phyloP scores from a whole-genome alignment of 35 echinoderm and acorn worm genomes.

The Anneissia japonica region DNA sequence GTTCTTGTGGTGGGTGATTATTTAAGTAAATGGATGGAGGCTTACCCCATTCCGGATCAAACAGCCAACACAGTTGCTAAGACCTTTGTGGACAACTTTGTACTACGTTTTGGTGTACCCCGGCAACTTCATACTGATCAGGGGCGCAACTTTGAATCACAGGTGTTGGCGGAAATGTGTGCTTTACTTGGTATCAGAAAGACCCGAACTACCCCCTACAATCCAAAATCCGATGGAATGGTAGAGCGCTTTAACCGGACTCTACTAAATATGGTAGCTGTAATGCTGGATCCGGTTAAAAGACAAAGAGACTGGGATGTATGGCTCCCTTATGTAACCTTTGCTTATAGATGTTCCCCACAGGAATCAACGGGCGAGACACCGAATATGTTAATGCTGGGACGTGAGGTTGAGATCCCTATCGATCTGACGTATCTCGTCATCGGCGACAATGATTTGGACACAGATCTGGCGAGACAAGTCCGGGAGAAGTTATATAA shows the following conservation, averaged over 20 bases:
- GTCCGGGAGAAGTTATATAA: not conserved
- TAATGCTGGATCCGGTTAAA: constrained; percentile 14
- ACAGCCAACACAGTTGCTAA: constrained; percentile 38
- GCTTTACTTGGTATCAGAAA: constrained; percentile 5
- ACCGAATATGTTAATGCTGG: constrained; percentile 46
- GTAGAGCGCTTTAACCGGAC: constrained; percentile 21
- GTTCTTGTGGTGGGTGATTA: constrained; percentile 36
- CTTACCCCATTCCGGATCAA: constrained; percentile 39
- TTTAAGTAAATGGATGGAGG: constrained; percentile 58
- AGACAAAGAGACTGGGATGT: constrained; percentile 41
- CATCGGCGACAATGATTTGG: not conserved
- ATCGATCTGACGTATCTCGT: not conserved
- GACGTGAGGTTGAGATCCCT: constrained; percentile 1
- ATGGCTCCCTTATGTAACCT: constrained; percentile 15
- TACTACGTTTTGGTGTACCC: constrained; percentile 28
- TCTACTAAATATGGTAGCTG: not conserved
- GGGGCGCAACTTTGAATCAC: constrained; percentile 21
- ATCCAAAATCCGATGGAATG: constrained; percentile 22
- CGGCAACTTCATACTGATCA: not conserved
- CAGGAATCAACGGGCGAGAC: constrained; percentile 21
- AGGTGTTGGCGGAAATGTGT: constrained; percentile 18
- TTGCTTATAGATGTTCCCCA: constrained; percentile 12
- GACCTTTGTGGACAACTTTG: constrained; percentile 37
- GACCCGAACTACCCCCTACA: constrained; percentile 22
- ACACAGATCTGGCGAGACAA: not conserved